phyloP scores from a whole-genome alignment of 2,113 vertebrate species.

The Geothlypis trichas region DNA sequence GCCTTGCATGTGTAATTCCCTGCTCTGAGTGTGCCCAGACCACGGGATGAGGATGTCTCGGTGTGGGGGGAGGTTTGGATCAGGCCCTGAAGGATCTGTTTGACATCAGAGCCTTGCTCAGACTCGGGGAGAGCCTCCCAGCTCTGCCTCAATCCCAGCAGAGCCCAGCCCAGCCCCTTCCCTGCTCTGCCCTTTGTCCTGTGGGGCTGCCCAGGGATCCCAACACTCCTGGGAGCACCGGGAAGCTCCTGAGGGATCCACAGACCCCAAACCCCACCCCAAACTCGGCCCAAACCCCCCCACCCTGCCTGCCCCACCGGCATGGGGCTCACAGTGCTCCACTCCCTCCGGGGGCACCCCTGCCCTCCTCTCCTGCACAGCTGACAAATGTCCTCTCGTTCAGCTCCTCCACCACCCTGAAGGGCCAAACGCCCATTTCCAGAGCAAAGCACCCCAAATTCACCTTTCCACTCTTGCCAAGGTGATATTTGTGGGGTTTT shows the following conservation, averaged over 20 bases:
- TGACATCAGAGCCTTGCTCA: neutral
- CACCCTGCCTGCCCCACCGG: rapidly evolving
- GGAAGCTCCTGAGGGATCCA: neutral
- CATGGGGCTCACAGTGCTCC: neutral
- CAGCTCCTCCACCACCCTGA: neutral
- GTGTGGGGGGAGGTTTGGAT: neutral
- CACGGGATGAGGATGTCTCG: neutral
- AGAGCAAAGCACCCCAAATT: neutral
- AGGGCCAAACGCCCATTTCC: no score
- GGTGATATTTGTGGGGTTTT: neutral
- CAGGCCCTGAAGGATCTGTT: neutral
- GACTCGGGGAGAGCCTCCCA: rapidly evolving
- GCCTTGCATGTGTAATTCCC: neutral
- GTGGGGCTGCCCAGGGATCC: neutral
- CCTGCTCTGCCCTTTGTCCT: neutral
- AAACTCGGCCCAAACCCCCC: neutral
- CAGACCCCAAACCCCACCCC: rapidly evolving
- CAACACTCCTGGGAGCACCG: neutral
- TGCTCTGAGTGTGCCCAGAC: neutral
- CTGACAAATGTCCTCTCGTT: neutral
- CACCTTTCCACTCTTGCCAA: neutral
- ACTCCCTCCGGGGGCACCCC: rapidly evolving
- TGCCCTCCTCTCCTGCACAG: neutral
- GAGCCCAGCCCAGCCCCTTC: neutral
- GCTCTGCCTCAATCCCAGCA: neutral